A percentile compares a stretch with the other conserved stretches of the same genome.
These are phyloP conservation scores for Tetragnatha versicolor DNA, from an alignment of 1,140 invertebrate species.

Conservation along the genomic window DNA sequence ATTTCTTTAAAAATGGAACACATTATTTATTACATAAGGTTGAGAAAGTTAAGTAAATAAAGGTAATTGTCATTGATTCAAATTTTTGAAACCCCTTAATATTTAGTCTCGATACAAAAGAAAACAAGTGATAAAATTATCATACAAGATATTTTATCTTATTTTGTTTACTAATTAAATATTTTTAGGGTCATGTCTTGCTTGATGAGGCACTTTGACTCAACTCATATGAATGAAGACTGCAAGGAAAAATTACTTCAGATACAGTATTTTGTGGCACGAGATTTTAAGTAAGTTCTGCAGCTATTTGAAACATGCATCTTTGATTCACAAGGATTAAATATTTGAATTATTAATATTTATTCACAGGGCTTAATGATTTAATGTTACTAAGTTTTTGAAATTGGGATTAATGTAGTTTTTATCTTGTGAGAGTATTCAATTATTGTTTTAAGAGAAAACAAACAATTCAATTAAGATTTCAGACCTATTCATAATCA, in stretches of 20 bases:
- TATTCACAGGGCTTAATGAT: background rate
- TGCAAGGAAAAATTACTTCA: constrained; percentile 92
- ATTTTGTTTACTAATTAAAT: too few relatives aligned
- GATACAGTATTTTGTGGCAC: constrained; percentile 95
- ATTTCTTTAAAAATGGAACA: too few relatives aligned
- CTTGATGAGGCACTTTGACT: constrained; percentile 89
- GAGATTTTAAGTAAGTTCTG: constrained; percentile 79
- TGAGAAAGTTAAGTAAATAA: too few relatives aligned
- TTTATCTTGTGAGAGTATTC: background rate
- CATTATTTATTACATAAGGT: too few relatives aligned
- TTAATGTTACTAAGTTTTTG: background rate
- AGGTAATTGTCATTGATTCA: too few relatives aligned
- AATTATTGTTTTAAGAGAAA: background rate
- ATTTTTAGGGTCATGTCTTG: constrained; percentile 87
- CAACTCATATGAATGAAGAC: constrained; percentile 81
- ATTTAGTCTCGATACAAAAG: too few relatives aligned
- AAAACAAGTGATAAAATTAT: too few relatives aligned
- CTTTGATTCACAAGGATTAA: background rate
- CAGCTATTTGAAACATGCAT: background rate
- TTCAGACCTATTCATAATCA: too few relatives aligned
- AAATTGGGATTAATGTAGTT: background rate
- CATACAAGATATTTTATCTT: too few relatives aligned
- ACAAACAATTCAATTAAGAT: too few relatives aligned
- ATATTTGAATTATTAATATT: background rate
- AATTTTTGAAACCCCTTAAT: too few relatives aligned